A percentile compares a stretch with the other conserved stretches of the same genome.
Evolutionary conservation across 2,113 vertebrate genomes (phyloP).

Genomic region (Danio rerio): GRCz12tu NC_133186.1:38044501-38045000

Average conservation of each 20-base stretch:
- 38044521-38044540: background rate
- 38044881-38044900: too few species aligned
- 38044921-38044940: too few species aligned
- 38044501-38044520: background rate
- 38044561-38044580: too few species aligned
- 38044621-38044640: slow-evolving; percentile 47
- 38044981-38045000: too few species aligned
- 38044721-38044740: slow-evolving; percentile 65
- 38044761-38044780: slow-evolving; percentile 53
- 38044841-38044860: too few species aligned
- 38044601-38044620: slow-evolving; percentile 51
- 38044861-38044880: too few species aligned
- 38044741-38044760: slow-evolving; percentile 63
- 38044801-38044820: too few species aligned
- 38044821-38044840: too few species aligned
- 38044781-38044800: background rate
- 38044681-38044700: slow-evolving; percentile 36
- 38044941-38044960: too few species aligned
- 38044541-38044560: background rate
- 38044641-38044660: slow-evolving; percentile 36
- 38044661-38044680: slow-evolving; percentile 63
- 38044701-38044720: slow-evolving; percentile 61
- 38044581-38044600: background rate
- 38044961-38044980: too few species aligned
- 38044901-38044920: too few species aligned